A percentile compares a stretch with the other conserved stretches of the same genome.
Conservation (phyloP, 1,140 invertebrate species). For the Mizuhopecten yessoensis region DNA sequence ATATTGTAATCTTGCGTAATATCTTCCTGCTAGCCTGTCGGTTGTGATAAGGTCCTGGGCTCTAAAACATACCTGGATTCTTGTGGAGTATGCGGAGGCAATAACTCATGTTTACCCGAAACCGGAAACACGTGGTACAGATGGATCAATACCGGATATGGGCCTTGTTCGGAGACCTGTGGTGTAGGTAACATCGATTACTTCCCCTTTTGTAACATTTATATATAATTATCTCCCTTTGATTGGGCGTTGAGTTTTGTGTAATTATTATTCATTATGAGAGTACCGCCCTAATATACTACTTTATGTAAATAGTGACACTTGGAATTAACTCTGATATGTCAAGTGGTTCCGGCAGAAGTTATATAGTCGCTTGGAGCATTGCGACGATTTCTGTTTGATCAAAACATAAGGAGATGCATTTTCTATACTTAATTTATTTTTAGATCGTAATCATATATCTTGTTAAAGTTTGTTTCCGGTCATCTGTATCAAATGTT, state of each 20-base stretch:
- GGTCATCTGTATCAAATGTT: too few relatives aligned
- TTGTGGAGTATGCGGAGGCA: conserved; percentile 94
- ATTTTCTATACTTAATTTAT: too few relatives aligned
- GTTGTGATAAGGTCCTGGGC: conserved; percentile 93
- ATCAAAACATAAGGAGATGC: too few relatives aligned
- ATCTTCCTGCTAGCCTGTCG: conserved; percentile 86
- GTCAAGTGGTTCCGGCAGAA: too few relatives aligned
- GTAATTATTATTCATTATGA: too few relatives aligned
- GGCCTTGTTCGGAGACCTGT: conserved; percentile 93
- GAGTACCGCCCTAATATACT: too few relatives aligned
- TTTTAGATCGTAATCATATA: too few relatives aligned
- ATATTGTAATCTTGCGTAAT: not conserved
- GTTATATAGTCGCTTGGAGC: too few relatives aligned
- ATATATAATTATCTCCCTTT: not conserved
- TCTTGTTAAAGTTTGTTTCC: too few relatives aligned
- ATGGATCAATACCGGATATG: conserved; percentile 92
- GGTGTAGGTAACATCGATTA: conserved; percentile 90
- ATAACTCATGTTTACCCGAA: conserved; percentile 92
- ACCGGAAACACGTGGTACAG: conserved; percentile 87
- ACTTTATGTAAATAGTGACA: too few relatives aligned
- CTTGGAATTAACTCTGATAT: too few relatives aligned
- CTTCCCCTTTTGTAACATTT: not conserved
- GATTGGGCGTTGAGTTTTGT: not conserved
- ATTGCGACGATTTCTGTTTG: too few relatives aligned
- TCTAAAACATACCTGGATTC: conserved; percentile 90